Conservation (phyloP, 2,888 invertebrate species). For the Apamea sordens region DNA sequence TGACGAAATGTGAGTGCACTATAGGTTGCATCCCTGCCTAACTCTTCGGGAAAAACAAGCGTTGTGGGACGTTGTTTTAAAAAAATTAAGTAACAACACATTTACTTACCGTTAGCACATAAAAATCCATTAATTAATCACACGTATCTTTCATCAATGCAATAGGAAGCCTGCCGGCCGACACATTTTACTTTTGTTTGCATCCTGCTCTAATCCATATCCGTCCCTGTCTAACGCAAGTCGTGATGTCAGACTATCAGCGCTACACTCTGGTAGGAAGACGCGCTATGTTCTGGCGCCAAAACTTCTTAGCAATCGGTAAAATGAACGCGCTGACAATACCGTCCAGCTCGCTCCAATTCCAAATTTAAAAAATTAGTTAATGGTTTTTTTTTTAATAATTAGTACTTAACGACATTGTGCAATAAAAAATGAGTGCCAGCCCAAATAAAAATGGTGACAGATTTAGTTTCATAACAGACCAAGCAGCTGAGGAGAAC, state of each 20-base stretch:
- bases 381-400: constrained; percentile 40
- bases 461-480: constrained; percentile 44
- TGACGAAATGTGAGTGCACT: not conserved
- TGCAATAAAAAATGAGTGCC: constrained; percentile 54
- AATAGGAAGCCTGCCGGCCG: constrained; percentile 15
- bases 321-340: constrained; percentile 74
- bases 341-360: constrained; percentile 40
- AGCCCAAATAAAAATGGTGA: constrained; percentile 41
- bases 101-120: not conserved
- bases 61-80: not conserved
- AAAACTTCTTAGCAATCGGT: constrained; percentile 64
- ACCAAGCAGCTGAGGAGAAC: constrained; percentile 29
- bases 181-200: constrained; percentile 37
- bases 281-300: constrained; percentile 71
- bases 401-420: constrained; percentile 29
- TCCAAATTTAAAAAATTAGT: constrained; percentile 57
- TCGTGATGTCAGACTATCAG: constrained; percentile 72
- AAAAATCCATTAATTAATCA: not conserved
- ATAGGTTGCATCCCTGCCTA: too few relatives aligned
- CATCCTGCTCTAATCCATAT: constrained; percentile 70
- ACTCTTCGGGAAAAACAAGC: not conserved
- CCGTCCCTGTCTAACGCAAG: constrained; percentile 73
- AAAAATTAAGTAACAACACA: not conserved
- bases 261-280: constrained; percentile 68
- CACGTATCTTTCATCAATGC: constrained; percentile 23